phyloP scores from a whole-genome alignment of 2,888 invertebrate genomes.

The Agrypnus murinus region DNA sequence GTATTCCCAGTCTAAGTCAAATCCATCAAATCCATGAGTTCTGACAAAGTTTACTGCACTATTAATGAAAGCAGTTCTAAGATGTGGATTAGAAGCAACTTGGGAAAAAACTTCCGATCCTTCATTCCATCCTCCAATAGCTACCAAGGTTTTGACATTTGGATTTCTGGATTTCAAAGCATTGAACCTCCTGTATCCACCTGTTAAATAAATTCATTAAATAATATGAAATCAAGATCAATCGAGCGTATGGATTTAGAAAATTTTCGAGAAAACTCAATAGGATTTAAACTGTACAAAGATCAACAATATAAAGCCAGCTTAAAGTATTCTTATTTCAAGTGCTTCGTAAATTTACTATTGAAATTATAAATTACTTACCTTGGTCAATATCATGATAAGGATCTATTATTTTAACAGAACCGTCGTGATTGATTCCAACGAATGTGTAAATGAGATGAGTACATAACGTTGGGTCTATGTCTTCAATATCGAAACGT shows the following conservation, averaged over 20 bases:
- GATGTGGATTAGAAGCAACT: slow-evolving; percentile 70
- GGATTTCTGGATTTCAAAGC: slow-evolving; percentile 73
- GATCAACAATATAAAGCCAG: too few relatives aligned
- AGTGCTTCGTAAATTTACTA: too few relatives aligned
- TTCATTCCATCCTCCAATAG: slow-evolving; percentile 83
- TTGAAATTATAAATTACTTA: too few relatives aligned
- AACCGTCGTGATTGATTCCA: background rate
- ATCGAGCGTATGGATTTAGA: too few relatives aligned
- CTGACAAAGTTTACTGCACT: slow-evolving; percentile 74
- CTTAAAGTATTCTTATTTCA: too few relatives aligned
- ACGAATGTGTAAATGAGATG: background rate
- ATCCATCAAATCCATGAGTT: slow-evolving; percentile 79
- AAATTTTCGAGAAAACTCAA: too few relatives aligned
- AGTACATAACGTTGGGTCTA: background rate
- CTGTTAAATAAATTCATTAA: too few relatives aligned
- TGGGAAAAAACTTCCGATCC: slow-evolving; percentile 65
- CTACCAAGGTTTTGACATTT: slow-evolving; percentile 75
- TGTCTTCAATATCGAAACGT: background rate
- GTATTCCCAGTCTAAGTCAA: slow-evolving; percentile 85
- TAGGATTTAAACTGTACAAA: too few relatives aligned
- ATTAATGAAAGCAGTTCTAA: slow-evolving; percentile 74
- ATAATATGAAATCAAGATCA: too few relatives aligned
- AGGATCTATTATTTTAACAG: background rate
- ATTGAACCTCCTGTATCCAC: slow-evolving; percentile 74
- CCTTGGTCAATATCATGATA: background rate